Percentiles rank a stretch among this genome's conserved stretches.
Evolutionary conservation across 2,113 vertebrate genomes (phyloP).

Genomic region (Grantiella picta): DNA sequence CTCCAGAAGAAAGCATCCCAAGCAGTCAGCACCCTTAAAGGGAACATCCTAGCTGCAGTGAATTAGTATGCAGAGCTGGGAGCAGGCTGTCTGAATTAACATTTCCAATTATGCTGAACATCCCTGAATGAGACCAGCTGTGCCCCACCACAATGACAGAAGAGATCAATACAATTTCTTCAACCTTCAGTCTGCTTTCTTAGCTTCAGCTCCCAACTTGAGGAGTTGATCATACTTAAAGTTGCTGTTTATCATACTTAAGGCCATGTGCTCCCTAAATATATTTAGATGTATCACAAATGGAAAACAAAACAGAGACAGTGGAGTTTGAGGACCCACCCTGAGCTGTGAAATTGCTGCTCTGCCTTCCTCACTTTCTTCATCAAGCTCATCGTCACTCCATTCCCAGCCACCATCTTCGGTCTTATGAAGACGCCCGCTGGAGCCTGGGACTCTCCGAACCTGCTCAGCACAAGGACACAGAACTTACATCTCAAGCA

Average conservation of each 20-base stretch:
- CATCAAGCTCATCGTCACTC: slow-evolving; percentile 95
- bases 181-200: not conserved
- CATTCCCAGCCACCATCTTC: slow-evolving; percentile 98
- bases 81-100: not conserved
- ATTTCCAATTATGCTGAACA: not conserved
- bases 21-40: not conserved
- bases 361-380: slow-evolving; percentile 94
- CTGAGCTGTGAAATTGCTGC: slow-evolving; percentile 85
- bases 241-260: not conserved
- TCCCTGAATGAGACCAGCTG: not conserved
- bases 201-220: not conserved
- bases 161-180: not conserved
- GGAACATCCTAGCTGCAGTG: not conserved
- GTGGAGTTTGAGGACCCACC: slow-evolving; percentile 51
- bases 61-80: not conserved
- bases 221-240: not conserved
- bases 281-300: not conserved
- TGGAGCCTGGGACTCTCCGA: slow-evolving; percentile 92
- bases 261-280: not conserved
- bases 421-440: slow-evolving; percentile 94
- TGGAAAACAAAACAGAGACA: not conserved
- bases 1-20: not conserved
- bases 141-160: not conserved
- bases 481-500: not conserved
- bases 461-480: slow-evolving; percentile 76